Evolutionary conservation across 2,888 invertebrate species (phyloP).

Genomic region (Acrobeloides nanus): DNA sequence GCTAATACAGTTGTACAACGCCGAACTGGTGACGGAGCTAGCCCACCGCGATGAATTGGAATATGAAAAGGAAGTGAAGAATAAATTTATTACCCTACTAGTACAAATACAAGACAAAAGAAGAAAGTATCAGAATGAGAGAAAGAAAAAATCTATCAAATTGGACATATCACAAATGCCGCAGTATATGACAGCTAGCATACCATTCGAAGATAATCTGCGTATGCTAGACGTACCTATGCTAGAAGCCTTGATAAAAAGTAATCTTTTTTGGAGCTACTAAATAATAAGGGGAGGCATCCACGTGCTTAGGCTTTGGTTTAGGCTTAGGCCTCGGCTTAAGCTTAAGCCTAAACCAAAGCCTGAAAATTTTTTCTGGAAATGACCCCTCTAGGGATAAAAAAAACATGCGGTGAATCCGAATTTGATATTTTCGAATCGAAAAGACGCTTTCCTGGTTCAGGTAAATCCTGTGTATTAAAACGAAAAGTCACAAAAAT

Average conservation of each 20-base stretch:
- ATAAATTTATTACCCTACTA: constrained; percentile 91
- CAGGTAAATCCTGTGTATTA: too few relatives aligned
- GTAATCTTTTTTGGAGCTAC: too few relatives aligned
- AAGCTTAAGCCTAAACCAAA: too few relatives aligned
- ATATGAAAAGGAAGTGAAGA: constrained; percentile 81
- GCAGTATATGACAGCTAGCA: constrained; percentile 92
- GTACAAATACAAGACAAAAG: constrained; percentile 60
- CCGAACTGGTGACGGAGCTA: constrained; percentile 88
- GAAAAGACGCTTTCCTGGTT: too few relatives aligned
- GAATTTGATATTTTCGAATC: too few relatives aligned
- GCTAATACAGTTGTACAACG: constrained; percentile 78
- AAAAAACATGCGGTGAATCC: too few relatives aligned
- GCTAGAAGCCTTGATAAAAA: constrained; percentile 90
- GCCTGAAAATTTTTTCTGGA: too few relatives aligned
- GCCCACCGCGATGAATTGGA: constrained; percentile 92
- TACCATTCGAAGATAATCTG: constrained; percentile 88
- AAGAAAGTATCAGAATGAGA: constrained; percentile 37
- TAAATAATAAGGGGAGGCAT: too few relatives aligned
- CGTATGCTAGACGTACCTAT: constrained; percentile 84
- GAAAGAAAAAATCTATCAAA: constrained; percentile 29
- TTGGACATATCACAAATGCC: constrained; percentile 2
- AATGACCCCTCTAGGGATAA: too few relatives aligned
- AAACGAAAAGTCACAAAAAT: too few relatives aligned
- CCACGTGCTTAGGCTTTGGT: too few relatives aligned
- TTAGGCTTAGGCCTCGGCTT: too few relatives aligned